Percentiles rank a stretch among this genome's conserved stretches.
These are phyloP conservation scores for Buceros bicornis DNA, from an alignment of 2,797 vertebrate genomes.

Conservation along the genomic window DNA sequence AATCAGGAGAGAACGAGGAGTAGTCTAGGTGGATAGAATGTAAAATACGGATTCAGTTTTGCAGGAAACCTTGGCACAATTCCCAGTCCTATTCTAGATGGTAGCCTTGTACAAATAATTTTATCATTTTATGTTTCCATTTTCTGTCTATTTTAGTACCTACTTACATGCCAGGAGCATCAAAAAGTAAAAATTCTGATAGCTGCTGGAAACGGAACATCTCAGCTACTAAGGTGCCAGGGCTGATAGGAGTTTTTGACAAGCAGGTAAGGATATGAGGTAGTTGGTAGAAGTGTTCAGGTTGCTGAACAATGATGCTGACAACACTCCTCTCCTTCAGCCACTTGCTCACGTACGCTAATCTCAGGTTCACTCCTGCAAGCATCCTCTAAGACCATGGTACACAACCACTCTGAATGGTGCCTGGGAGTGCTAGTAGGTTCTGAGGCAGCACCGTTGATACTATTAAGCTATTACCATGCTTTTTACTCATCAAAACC, in stretches of 20 bases:
- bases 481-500: neutral
- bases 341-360: too few relatives aligned
- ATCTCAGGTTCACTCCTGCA: neutral
- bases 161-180: neutral
- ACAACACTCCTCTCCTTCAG: neutral
- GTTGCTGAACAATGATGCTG: neutral
- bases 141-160: neutral
- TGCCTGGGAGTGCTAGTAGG: neutral
- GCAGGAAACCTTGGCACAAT: neutral
- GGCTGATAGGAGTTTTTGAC: neutral
- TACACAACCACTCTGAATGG: too few relatives aligned
- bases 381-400: neutral
- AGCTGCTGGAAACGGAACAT: neutral
- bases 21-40: neutral
- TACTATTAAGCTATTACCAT: neutral
- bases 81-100: neutral
- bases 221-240: neutral
- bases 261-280: neutral
- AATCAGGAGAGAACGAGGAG: neutral
- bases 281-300: neutral
- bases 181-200: neutral
- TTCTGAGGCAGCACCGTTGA: neutral
- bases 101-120: neutral
- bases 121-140: neutral
- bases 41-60: neutral